Evolutionary conservation across 1,140 invertebrate species (phyloP), one percentile per base, ranked within the genome.

Genomic region (Hylaeus volcanicus): DNA sequence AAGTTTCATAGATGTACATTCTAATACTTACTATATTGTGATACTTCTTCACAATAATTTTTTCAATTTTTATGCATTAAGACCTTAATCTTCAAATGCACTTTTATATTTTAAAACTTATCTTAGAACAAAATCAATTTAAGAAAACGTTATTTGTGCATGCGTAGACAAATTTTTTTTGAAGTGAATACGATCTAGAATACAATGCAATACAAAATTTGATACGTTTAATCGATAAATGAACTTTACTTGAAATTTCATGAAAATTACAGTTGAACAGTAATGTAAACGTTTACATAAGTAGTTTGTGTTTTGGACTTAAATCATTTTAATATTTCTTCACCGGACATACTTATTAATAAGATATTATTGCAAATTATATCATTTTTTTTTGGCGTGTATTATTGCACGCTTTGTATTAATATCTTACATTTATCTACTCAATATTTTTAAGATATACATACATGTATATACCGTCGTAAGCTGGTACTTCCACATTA

Each of bases 401-500:
- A 5, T 51, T 75, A 74, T 75, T 80, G 55, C 73, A 80, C 76
- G 60, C 69, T 72, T 55, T 73, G 43, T 48, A 63, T 63, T 51
- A 53, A 72, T 79, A 79, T 84, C 73, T 75, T 75, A 75, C 63
- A 72, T 83, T 83, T 83, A 73, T 75, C 53, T 76, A 74, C 63
- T 66, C 63, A 74, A 79, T 86, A 87, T 83, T 63, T 71, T 66
- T 76, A 84, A 79, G 74, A 84, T 77, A 80, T 68, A 82, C 65
- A 75, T 78, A 76, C 48, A 77, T 15, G 55, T 68, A 73, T 61
- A 65, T 76, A 79, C 61, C 66, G 78, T 77, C 12, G 48, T 65
- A 70, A 65, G 48, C 66, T 81, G 75, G 14, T 63, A 71, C 2
- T 45, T 83, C 70, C 63, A 65, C 43, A 39, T 81, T 64, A 86